Evolutionary conservation across 2,888 invertebrate genomes (phyloP), one percentile per base, ranked within the genome.

Genomic region (Platycheirus rosarum): DNA sequence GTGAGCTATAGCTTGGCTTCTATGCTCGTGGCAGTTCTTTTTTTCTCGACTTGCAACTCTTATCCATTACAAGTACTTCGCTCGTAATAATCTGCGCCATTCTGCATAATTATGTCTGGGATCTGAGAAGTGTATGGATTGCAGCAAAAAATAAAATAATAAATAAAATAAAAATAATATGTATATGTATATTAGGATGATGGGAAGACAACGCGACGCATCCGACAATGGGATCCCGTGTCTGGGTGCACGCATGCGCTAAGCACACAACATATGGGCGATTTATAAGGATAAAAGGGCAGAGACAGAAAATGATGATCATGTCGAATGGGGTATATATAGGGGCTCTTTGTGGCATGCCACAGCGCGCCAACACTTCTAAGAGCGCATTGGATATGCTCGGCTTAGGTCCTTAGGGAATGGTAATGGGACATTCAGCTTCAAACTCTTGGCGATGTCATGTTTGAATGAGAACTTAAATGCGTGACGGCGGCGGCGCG

Each of bases 51-150:
- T 35, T 79, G 73, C 62, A 68, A 57, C 51, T 82, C 71, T 82
- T 82, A 76, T 68, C 76, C 77, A 82, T 82, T 82, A 77, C 82
- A 82, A 82, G 82, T 65, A 82, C 82, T 77, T 82, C 23, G 71
- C 55, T 77, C 55, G 82, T 82, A 82, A 82, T 82, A 82, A 82
- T 82, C 82, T 57, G 62, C 76, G 68, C 76, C 42, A 63, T 77
- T 82, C 82, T 82, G 82, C 82, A 82, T 82, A 82, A 82, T 82
- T 82, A 82, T 82, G 71, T 82, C 82, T 76, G 69, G 40, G 62
- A 70, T n/a, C n/a, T n/a, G 26, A 57, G 46, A 66, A 65, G 69
- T 55, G 79, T 44, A 53, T 73, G 62, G 44, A 62, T 51, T 55
- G 53, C 62, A 40, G 16, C 9, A 53, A 70, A 13, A 35, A 29